Base-by-base conservation (phyloP, 30 jellyfish, hydroid and myxozoan genomes). In the Turritopsis dohrnii region DNA sequence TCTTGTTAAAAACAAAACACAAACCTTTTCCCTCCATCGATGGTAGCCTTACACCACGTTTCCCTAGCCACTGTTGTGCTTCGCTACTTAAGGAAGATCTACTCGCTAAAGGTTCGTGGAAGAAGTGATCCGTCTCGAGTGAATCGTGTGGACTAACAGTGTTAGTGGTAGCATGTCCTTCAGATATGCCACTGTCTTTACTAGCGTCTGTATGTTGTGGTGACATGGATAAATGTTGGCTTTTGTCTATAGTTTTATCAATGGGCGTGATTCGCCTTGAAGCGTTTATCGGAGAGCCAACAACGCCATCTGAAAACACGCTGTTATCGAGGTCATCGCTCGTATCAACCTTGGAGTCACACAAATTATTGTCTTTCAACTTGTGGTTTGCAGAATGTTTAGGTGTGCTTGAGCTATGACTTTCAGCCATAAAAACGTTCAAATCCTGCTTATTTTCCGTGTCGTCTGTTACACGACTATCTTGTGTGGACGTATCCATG, bases 181-280 rank as follows among this genome's bases (percentile, higher is more conserved):
- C 97, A 17, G 98, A 92, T 25, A 92, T 81, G 16, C 98, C 98
- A 92, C 96, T 87, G 86, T 92, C 98, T 81, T 92, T 84, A 77
- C 98, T 92, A 1, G 84, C 77, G 81, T 92, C 96, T 29, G 54
- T 9, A 25, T 21, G 28, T 60, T 25, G 71, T 23, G 81, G 60
- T 41, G 60, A 41, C 60, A 41, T 41, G 5, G 60, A 3, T 41
- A 41, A 41, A 41, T 41, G 60, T 41, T 41, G 60, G 60, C 60
- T 41, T 41, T 41, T 5, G 13, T 41, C 13, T 41, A 5, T 13
- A 5, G 60, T 41, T 41, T 41, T 13, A 41, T 13, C 60, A 41
- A 3, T 41, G 9, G 13, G 13, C 13, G 60, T 41, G 13, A 3
- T 41, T 3, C 60, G 60, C 5, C 60, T 41, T 41, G 60, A 41